A percentile compares a stretch with the other conserved stretches of the same genome.
phyloP scores from a whole-genome alignment of 2,113 vertebrate genomes.

The Gallinago jamesoni region DNA sequence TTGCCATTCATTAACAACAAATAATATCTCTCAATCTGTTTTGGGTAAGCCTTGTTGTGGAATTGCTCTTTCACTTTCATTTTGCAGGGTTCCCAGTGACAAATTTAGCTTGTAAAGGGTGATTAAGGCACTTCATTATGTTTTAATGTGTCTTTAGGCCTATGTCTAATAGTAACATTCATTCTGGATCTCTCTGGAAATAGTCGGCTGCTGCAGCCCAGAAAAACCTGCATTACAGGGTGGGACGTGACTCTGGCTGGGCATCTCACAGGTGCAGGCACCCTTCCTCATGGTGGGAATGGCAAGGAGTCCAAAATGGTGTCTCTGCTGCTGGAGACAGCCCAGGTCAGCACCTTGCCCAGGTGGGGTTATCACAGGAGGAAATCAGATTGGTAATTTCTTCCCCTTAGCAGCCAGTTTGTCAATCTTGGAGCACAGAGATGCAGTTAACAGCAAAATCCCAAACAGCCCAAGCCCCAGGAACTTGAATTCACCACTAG shows the following conservation, averaged over 20 bases:
- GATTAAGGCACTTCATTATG: conserved; percentile 71
- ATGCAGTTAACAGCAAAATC: not conserved
- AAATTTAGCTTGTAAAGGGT: conserved; percentile 65
- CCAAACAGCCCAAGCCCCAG: not conserved
- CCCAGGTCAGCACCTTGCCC: not conserved
- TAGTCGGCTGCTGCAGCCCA: not conserved
- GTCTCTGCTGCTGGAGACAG: not conserved
- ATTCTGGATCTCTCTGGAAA: conserved; percentile 27
- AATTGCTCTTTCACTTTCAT: conserved; percentile 62
- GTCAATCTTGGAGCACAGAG: not conserved
- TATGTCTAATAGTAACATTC: conserved; percentile 15
- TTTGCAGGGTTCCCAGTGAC: conserved; percentile 56
- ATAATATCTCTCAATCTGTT: conserved; percentile 38
- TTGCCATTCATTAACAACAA: conserved; percentile 62
- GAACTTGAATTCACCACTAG: not conserved
- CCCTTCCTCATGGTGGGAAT: no score
- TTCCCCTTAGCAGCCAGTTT: not conserved
- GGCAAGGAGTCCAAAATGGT: not conserved
- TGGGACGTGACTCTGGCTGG: not conserved
- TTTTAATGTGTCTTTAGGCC: conserved; percentile 68
- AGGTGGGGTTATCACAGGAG: not conserved
- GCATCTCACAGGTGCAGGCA: not conserved
- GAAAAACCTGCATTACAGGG: not conserved
- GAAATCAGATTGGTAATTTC: not conserved
- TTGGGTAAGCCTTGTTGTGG: not conserved